Evolutionary conservation across 2,113 vertebrate genomes (phyloP).

Genomic region (Junco hyemalis): DNA sequence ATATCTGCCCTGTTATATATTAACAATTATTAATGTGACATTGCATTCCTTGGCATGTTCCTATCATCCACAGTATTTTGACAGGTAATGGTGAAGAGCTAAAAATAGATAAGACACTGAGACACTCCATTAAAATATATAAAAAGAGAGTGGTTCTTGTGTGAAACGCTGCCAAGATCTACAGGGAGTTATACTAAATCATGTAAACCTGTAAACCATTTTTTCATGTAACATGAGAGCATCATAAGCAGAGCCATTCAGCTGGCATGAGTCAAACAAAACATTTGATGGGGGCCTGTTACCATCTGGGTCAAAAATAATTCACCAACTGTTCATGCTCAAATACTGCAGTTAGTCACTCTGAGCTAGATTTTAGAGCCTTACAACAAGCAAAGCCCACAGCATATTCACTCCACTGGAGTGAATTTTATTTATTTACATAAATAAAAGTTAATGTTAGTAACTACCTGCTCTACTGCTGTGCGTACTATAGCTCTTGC

Average conservation of each 20-base stretch:
- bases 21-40: background rate
- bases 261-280: background rate
- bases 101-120: background rate
- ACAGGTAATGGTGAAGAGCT: background rate
- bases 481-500: background rate
- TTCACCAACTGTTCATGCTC: background rate
- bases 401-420: background rate
- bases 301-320: slow-evolving; percentile 38
- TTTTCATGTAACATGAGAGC: background rate
- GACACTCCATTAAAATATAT: background rate
- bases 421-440: background rate
- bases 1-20: background rate
- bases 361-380: background rate
- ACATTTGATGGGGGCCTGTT: background rate
- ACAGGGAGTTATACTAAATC: background rate
- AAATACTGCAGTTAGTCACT: background rate
- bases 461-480: background rate
- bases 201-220: background rate
- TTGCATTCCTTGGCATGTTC: background rate
- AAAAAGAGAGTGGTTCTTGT: background rate
- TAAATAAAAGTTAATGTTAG: background rate
- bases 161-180: background rate
- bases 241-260: background rate
- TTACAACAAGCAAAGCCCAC: background rate
- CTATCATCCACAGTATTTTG: background rate